A percentile compares a stretch with the other conserved stretches of the same genome.
Conservation (phyloP, 2,797 vertebrate species). For the Lacerta viridis region DNA sequence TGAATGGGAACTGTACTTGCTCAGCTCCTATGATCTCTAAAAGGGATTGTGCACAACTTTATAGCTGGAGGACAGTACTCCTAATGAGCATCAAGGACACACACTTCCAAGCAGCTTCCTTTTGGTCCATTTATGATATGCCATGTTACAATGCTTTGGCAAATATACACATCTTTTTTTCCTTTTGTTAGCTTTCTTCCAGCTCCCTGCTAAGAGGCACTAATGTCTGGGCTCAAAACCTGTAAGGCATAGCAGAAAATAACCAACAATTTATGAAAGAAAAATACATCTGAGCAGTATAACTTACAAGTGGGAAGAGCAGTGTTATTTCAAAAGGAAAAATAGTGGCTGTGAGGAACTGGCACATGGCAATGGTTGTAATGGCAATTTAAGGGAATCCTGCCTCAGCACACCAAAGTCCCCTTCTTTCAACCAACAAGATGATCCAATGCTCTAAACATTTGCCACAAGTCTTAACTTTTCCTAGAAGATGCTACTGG, state of each 20-base stretch:
- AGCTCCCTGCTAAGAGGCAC: conserved; percentile 81
- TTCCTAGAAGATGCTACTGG: conserved; percentile 71
- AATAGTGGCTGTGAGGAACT: conserved; percentile 75
- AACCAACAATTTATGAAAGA: conserved; percentile 72
- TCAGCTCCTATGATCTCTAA: neutral
- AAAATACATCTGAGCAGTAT: conserved; percentile 54
- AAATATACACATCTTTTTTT: conserved; percentile 67
- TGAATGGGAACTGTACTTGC: neutral
- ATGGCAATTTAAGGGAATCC: conserved; percentile 74
- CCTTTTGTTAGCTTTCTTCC: conserved; percentile 74
- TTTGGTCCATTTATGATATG: conserved; percentile 70
- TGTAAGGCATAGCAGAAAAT: conserved; percentile 82
- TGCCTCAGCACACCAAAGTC: conserved; percentile 67
- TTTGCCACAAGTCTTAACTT: conserved; percentile 67
- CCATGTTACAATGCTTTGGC: conserved; percentile 75
- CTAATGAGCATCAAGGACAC: conserved; percentile 68
- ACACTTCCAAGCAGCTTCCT: conserved; percentile 71
- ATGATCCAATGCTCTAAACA: conserved; percentile 73
- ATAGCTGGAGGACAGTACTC: neutral
- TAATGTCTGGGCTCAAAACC: conserved; percentile 78
- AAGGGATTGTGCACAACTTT: neutral
- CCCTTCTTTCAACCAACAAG: conserved; percentile 60
- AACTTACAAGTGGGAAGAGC: conserved; percentile 74
- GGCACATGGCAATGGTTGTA: conserved; percentile 73
- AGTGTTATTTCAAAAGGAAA: conserved; percentile 61